phyloP scores from a whole-genome alignment of 2,797 vertebrate genomes.

The Sitta carolinensis region DNA sequence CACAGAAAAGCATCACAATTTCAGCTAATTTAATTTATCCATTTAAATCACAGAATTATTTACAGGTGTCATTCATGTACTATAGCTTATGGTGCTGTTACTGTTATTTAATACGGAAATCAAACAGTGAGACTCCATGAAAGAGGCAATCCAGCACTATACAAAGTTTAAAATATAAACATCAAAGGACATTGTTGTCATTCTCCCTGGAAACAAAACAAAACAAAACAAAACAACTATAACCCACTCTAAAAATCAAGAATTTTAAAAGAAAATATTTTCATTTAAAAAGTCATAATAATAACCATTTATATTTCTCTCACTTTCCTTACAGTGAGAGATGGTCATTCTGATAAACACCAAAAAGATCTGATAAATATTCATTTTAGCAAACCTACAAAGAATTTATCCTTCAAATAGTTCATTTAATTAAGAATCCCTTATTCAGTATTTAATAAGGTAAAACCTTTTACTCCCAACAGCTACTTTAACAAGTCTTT shows the following conservation, averaged over 20 bases:
- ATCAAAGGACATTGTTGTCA: not conserved
- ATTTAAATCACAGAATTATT: not conserved
- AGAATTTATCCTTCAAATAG: constrained; percentile 63
- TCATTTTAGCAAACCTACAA: constrained; percentile 62
- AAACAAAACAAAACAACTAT: not conserved
- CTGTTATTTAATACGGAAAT: not conserved
- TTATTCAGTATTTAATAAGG: constrained; percentile 67
- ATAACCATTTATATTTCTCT: not conserved
- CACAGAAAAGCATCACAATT: not conserved
- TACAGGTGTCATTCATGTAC: not conserved
- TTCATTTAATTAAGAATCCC: constrained; percentile 66
- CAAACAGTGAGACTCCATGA: not conserved
- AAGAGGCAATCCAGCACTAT: not conserved
- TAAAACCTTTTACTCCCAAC: constrained; percentile 61
- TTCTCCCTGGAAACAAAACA: not conserved
- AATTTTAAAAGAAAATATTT: not conserved
- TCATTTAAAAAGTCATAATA: not conserved
- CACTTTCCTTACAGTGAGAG: not conserved
- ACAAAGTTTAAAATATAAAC: not conserved
- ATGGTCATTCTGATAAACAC: not conserved
- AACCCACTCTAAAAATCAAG: not conserved
- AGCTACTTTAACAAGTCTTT: constrained; percentile 69
- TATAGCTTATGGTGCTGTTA: not conserved
- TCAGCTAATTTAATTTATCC: not conserved
- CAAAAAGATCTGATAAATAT: constrained; percentile 54